phyloP scores from a whole-genome alignment of 1,140 invertebrate genomes.

The Drosophila littoralis region DNA sequence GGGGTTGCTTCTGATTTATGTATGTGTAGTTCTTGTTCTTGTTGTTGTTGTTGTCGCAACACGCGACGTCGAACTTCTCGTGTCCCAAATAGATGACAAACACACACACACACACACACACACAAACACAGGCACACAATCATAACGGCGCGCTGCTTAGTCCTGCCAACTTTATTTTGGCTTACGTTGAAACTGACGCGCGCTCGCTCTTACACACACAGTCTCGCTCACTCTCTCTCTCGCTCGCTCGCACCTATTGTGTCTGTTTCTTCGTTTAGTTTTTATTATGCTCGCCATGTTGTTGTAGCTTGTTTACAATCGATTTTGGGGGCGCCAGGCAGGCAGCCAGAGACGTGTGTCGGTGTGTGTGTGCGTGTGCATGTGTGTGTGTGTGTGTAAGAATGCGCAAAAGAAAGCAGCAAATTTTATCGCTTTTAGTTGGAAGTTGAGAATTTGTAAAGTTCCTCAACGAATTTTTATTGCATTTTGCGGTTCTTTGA shows the following conservation, averaged over 20 bases:
- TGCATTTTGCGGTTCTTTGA: constrained; percentile 66
- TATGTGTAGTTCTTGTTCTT: constrained; percentile 19
- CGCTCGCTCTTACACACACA: constrained; percentile 19
- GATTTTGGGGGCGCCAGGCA: constrained; percentile 82
- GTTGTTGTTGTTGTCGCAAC: constrained; percentile 62
- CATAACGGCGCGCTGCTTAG: constrained; percentile 32
- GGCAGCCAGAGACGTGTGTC: constrained; percentile 52
- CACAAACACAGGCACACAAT: not conserved
- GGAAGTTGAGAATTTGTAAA: constrained; percentile 71
- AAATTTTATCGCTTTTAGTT: constrained; percentile 76
- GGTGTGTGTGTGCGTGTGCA: constrained; percentile 24
- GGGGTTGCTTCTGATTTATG: constrained; percentile 61
- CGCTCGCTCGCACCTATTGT: constrained; percentile 13
- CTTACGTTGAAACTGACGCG: constrained; percentile 56
- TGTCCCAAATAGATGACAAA: constrained; percentile 59
- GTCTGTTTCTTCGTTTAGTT: constrained; percentile 26
- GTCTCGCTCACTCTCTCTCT: constrained; percentile 1
- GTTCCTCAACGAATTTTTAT: constrained; percentile 63
- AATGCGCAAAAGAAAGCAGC: constrained; percentile 57
- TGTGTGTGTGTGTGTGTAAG: constrained; percentile 34
- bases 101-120: constrained; percentile 5
- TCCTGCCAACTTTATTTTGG: constrained; percentile 74
- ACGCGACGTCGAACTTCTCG: constrained; percentile 56
- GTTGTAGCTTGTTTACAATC: constrained; percentile 77
- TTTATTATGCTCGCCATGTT: constrained; percentile 42